phyloP scores from a whole-genome alignment of 2,113 vertebrate genomes.

The Laticauda colubrina region DNA sequence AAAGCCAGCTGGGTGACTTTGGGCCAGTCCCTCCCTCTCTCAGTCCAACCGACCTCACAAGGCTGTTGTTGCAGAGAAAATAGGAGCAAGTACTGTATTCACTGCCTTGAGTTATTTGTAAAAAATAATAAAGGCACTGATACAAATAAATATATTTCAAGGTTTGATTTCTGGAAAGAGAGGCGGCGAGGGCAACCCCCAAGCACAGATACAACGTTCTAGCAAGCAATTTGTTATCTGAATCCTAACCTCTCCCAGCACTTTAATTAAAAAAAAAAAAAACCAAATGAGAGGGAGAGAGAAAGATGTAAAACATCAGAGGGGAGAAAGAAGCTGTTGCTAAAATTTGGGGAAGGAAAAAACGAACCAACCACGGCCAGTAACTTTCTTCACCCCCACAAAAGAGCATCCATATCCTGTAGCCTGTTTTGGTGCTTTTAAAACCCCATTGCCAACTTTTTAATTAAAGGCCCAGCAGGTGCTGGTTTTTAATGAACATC shows the following conservation, averaged over 20 bases:
- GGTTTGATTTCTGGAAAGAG: not conserved
- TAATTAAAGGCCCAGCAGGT: conserved; percentile 65
- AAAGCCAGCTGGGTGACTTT: too few species aligned
- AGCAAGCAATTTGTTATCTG: not conserved
- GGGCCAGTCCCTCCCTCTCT: too few species aligned
- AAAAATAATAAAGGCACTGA: too few species aligned
- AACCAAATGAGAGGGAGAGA: not conserved
- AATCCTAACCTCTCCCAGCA: not conserved
- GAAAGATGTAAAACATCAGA: not conserved
- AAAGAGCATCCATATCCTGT: conserved; percentile 20
- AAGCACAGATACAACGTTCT: not conserved
- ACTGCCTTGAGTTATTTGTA: too few species aligned
- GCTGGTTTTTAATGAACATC: conserved; percentile 51
- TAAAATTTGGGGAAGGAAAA: not conserved
- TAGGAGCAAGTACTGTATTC: too few species aligned
- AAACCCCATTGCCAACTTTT: conserved; percentile 45
- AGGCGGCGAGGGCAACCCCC: too few species aligned
- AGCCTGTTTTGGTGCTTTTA: conserved; percentile 36
- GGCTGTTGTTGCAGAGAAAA: too few species aligned
- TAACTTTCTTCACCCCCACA: conserved; percentile 15
- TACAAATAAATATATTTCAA: not conserved
- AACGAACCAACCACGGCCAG: not conserved
- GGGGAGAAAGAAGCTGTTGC: not conserved
- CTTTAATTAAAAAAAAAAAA: not conserved
- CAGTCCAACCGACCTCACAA: too few species aligned